Conservation (phyloP, 2,888 invertebrate species). For the Ochropleura leucogaster region DNA sequence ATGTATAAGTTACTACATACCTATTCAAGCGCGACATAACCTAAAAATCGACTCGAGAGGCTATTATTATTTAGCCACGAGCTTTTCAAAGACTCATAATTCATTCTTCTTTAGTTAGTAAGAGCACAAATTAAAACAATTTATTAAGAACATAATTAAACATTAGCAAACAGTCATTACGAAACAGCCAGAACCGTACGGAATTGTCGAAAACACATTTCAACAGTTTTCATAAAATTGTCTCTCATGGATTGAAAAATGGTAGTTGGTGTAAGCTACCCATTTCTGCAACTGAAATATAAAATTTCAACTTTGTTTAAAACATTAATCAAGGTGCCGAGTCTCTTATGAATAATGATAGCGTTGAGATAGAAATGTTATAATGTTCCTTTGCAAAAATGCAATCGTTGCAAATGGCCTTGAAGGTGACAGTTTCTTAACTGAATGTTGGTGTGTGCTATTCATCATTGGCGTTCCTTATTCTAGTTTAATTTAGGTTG, state of each 20-base stretch:
- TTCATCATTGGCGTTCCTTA: constrained; percentile 7
- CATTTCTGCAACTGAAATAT: constrained; percentile 70
- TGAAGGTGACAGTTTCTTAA: constrained; percentile 52
- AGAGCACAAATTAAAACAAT: constrained; percentile 43
- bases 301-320: constrained; percentile 75
- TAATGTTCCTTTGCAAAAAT: constrained; percentile 60
- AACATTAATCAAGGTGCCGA: constrained; percentile 77
- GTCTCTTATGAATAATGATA: constrained; percentile 78
- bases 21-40: too few species aligned
- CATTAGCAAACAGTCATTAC: constrained; percentile 53
- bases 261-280: constrained; percentile 55
- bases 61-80: too few species aligned
- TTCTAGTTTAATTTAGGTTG: not conserved
- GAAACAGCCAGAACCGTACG: constrained; percentile 27
- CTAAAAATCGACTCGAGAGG: too few species aligned
- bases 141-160: constrained; percentile 42
- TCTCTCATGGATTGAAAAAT: constrained; percentile 65
- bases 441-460: constrained; percentile 27
- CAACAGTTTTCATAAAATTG: constrained; percentile 62
- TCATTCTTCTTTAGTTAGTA: constrained; percentile 16
- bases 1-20: too few species aligned
- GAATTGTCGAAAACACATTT: constrained; percentile 55
- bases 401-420: constrained; percentile 66
- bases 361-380: constrained; percentile 65
- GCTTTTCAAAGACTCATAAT: not conserved